Percentiles rank a stretch among this genome's conserved stretches.
Conservation (phyloP, 2,113 vertebrate genomes). For the Lagopus leucura region DNA sequence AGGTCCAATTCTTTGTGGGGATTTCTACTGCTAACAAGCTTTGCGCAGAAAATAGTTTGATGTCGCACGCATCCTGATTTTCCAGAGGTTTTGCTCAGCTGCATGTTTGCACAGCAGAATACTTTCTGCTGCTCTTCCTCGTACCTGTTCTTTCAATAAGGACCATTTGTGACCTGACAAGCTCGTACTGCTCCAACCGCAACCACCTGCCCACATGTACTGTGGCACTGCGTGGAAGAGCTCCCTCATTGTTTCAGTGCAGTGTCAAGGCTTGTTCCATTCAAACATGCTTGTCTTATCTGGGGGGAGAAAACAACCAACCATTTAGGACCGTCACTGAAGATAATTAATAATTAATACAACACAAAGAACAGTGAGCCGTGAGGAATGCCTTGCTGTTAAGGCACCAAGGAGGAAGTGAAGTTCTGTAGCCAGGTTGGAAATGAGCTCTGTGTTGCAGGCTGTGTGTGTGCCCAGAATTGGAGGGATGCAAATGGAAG, state of each 20-base stretch:
- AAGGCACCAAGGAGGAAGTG: background rate
- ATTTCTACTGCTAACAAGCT: background rate
- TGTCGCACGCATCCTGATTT: background rate
- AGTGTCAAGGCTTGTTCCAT: conserved; percentile 72
- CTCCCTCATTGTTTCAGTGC: conserved; percentile 32
- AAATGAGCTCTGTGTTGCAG: background rate
- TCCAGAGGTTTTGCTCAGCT: background rate
- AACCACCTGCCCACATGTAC: conserved; percentile 69
- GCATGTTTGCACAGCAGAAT: conserved; percentile 33
- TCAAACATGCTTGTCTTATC: conserved; percentile 42
- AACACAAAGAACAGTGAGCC: background rate
- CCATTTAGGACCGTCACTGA: conserved; percentile 51
- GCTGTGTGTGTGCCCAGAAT: background rate
- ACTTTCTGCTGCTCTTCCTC: conserved; percentile 46
- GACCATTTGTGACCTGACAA: conserved; percentile 22
- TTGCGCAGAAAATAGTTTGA: background rate
- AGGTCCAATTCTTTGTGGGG: background rate
- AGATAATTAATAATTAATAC: conserved; percentile 58
- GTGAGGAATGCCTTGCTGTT: background rate
- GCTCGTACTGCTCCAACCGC: conserved; percentile 47
- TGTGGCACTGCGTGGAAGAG: conserved; percentile 51
- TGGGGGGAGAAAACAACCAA: conserved; percentile 28
- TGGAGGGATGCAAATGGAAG: rapidly evolving
- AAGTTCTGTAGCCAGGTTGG: background rate
- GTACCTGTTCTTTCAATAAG: conserved; percentile 34